phyloP scores from a whole-genome alignment of 2,113 vertebrate genomes.

The Struthidea cinerea region DNA sequence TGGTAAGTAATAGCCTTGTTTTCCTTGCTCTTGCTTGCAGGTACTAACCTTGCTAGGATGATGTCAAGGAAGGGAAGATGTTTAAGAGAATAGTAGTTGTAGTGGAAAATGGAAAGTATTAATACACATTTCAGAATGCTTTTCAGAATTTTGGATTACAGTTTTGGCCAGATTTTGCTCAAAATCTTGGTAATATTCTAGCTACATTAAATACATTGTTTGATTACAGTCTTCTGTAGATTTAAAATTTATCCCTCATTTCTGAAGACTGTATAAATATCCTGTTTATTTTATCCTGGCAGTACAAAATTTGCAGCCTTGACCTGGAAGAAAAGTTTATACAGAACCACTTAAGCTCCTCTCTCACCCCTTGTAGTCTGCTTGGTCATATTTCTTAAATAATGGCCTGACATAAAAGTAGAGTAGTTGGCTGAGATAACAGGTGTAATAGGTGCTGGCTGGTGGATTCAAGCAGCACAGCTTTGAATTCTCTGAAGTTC shows the following conservation, averaged over 20 bases:
- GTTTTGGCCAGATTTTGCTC: neutral
- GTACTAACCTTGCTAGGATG: neutral
- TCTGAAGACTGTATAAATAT: neutral
- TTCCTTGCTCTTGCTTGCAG: neutral
- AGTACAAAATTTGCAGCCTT: neutral
- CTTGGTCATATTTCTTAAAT: neutral
- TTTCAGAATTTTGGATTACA: neutral
- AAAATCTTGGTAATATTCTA: neutral
- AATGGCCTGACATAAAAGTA: neutral
- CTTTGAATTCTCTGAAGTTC: neutral
- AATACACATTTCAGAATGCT: neutral
- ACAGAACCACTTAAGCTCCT: neutral
- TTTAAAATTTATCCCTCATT: neutral
- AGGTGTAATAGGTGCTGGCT: neutral
- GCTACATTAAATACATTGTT: neutral
- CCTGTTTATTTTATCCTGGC: neutral
- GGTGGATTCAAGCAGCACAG: neutral
- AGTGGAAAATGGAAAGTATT: neutral
- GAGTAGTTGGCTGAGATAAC: neutral
- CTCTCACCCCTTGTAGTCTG: neutral
- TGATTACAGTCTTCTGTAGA: neutral
- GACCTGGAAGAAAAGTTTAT: neutral
- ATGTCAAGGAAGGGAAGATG: neutral
- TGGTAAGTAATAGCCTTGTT: constrained; percentile 72
- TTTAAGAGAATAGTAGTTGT: neutral